phyloP scores from a whole-genome alignment of 2,113 vertebrate species.

The Stegostoma tigrinum region DNA sequence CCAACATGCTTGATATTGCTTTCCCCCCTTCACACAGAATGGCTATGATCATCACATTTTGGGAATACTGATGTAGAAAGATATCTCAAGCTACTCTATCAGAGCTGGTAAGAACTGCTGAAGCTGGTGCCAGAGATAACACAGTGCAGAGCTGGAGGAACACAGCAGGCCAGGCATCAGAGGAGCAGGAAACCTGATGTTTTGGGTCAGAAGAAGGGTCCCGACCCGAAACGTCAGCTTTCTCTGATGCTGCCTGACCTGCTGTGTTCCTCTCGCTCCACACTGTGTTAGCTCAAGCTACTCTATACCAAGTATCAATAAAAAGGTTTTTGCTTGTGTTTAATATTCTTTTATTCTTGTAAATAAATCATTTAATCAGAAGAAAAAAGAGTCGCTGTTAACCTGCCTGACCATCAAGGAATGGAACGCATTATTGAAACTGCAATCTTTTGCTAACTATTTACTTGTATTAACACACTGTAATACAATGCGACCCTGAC shows the following conservation, averaged over 20 bases:
- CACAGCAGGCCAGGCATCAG: too few relatives aligned
- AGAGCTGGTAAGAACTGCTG: too few relatives aligned
- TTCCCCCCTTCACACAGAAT: too few relatives aligned
- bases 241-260: too few relatives aligned
- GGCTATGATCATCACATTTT: neutral
- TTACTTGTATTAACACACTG: neutral
- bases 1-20: neutral
- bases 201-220: too few relatives aligned
- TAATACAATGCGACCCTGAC: neutral
- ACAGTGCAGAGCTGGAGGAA: too few relatives aligned
- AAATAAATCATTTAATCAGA: neutral
- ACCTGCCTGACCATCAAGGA: neutral
- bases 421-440: neutral
- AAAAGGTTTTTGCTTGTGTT: neutral
- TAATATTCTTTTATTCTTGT: neutral
- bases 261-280: too few relatives aligned
- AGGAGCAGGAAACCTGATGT: too few relatives aligned
- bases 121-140: too few relatives aligned
- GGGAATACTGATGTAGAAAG: neutral
- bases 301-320: neutral
- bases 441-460: neutral
- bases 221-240: too few relatives aligned
- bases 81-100: neutral
- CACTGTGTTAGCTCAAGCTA: neutral
- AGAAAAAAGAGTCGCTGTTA: neutral